Base-by-base conservation (phyloP, 2,888 invertebrate species). In the Julus scandinavius region DNA sequence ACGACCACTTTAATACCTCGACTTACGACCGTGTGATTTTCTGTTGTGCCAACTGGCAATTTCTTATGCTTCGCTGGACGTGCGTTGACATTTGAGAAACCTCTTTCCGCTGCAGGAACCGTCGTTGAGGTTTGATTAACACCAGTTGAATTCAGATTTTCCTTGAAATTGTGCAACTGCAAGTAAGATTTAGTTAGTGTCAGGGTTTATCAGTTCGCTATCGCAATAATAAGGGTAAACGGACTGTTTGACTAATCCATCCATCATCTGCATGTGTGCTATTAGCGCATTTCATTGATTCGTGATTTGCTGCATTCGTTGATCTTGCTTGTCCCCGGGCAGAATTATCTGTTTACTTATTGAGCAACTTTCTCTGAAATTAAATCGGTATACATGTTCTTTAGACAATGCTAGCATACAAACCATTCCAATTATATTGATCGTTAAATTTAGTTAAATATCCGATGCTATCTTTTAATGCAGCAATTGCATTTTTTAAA, bases 161-260 rank as follows among this genome's bases (percentile, higher is more conserved):
- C 4, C 85, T 85, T 85, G 7, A 85, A 85, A 85, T 41, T n/a
- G 9, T 85, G 41, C 49, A 85, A 49, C 85, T 85, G n/a, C n/a
- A 72, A 72, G 72, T 20, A 72, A 72, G 29, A n/a, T n/a, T n/a
- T 72, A 20, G 72, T 72, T 11, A 72, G 6, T 5, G 13, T 7
- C 7, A 45, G 7, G 7, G 45, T 7, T 45, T 45, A 45, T 45
- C 5, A 7, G 45, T 5, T 45, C 7, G 45, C 5, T 45, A 7
- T 45, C 7, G 1, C 45, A 45, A 45, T 7, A 45, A 45, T 7
- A 7, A 45, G 45, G 13, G n/a, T 72, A 72, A 85, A 49, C 41
- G 49, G n/a, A 38, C 85, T 11, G 2, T 20, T 85, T 85, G 15
- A 7, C 6, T 41, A 85, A 85, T 45, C 1, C 7, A n/a, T 85